Base-by-base conservation (phyloP, 1,140 invertebrate genomes). In the Daktulosphaira vitifoliae region DNA sequence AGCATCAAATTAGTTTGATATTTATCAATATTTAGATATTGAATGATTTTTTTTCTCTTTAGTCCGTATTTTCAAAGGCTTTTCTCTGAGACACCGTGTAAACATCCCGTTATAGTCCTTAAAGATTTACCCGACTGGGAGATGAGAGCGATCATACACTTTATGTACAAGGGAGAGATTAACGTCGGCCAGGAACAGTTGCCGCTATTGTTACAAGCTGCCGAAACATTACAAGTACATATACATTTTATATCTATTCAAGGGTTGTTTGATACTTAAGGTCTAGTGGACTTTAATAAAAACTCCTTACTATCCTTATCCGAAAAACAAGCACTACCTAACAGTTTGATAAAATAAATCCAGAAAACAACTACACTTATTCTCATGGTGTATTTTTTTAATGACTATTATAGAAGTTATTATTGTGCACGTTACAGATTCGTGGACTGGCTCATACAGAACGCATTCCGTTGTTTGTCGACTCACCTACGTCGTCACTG, bases 121-220 rank as follows among this genome's bases (percentile, higher is more conserved):
- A 92, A 92, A 75, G 90, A 92, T 75, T 88, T 92, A 71, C 81
- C 83, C 70, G 86, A 85, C 65, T 87, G 88, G 81, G 89, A 92
- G 69, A 83, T 93, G 39, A 86, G 90, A 71, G 88, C 89, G 6
- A 84, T 93, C 25, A 84, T 93, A 48, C 88, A 92, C 75, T 94
- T 94, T 69, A 94, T 93, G 89, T 93, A 93, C 77, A 84, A 87
- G 56, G 91, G 91, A 26, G 89, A 92, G 76, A 89, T 93, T 54
- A 87, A 86, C 56, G 88, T 93, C 2, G 83, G 83, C 0, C 87
- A 90, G 70, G 88, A 92, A 68, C 86, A 90, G 38, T 77, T 93
- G 0, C 80, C 85, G 22, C 83, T 83, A 9, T 78, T 94, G 50
- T 88, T 94, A 70, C 84, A 87, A 70, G 89, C 89, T 1, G 90